Evolutionary conservation across 2,113 vertebrate species (phyloP), one percentile per base, ranked within the genome.

Genomic region (Crocuta crocuta): DNA sequence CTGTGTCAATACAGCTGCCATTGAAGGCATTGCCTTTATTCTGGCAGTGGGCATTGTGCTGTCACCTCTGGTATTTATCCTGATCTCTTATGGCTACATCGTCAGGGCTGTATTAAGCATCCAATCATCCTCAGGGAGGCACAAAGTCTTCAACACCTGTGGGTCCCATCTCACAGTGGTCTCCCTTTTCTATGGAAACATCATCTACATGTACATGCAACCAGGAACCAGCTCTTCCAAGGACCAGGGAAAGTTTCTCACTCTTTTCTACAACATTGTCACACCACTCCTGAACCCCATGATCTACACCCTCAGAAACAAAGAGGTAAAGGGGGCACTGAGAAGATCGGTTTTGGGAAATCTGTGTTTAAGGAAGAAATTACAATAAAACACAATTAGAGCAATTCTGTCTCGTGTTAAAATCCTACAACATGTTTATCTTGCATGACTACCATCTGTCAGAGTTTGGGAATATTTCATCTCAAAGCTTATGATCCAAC

Each of bases 121-220:
- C 10, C 55, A 6, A 1, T 95, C 95, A 0, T 10, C 70, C 0
- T 73, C 65, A 0, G 97, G 97, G 3, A 61, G 92, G 10, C 73
- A 93, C 1, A 98, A 97, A 7, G 96, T 33, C 68, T 87, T 97
- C 11, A 93, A 81, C 78, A 98, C 89, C 0, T 98, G 97, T 3
- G 89, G 93, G 48, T 97, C 95, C 8, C 98, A 98, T 16, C 96
- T 98, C 71, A 97, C 79, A 0, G 92, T 98, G 43, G 97, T 98
- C 31, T 97, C 85, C 0, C 89, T 98, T 10, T 98, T 98, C 90
- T 98, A 98, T 5, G 96, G 96, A 17, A 98, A 97, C 50, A 98
- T 98, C 23, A 96, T 98, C 26, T 98, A 98, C 53, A 97, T 96
- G 85, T 98, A 98, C 89, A 97, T 98, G 96, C 97, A 97, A 43